Conservation (phyloP, 2,888 invertebrate species). For the Nesidiocoris tenuis region DNA sequence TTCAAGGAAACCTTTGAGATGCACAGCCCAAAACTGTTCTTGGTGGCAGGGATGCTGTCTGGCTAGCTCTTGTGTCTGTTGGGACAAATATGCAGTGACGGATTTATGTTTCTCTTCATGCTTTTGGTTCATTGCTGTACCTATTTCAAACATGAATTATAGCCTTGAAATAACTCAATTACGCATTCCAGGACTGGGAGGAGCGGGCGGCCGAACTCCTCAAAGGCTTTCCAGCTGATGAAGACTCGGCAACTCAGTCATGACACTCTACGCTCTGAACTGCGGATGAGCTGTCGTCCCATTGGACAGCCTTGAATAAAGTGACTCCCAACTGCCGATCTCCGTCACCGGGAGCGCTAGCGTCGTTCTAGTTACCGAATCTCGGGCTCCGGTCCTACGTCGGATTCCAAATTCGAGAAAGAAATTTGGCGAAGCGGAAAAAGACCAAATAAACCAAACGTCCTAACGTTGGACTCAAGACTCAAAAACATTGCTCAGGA, state of each 20-base stretch:
- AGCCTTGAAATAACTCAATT: no score
- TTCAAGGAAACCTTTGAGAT: no score
- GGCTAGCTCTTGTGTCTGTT: no score
- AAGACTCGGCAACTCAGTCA: slow-evolving; percentile 23
- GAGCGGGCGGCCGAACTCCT: slow-evolving; percentile 50
- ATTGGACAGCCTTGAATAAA: not conserved
- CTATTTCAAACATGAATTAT: no score
- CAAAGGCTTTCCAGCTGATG: slow-evolving; percentile 32
- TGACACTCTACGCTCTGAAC: slow-evolving; percentile 39
- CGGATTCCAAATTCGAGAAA: not conserved
- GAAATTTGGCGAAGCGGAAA: no score
- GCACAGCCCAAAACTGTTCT: no score
- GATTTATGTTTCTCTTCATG: no score
- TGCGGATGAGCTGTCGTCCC: not conserved
- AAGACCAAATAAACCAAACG: not conserved
- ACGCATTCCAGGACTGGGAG: slow-evolving; percentile 48
- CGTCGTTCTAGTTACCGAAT: slow-evolving; percentile 21
- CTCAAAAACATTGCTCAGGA: not conserved
- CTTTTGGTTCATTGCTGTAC: no score
- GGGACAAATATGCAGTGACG: no score
- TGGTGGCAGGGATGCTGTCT: no score
- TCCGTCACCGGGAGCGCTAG: not conserved
- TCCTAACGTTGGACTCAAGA: not conserved
- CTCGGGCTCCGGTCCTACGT: not conserved
- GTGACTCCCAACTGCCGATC: not conserved